A percentile compares a stretch with the other conserved stretches of the same genome.
phyloP scores from a whole-genome alignment of 2,113 vertebrate genomes.

The Ictidomys tridecemlineatus region DNA sequence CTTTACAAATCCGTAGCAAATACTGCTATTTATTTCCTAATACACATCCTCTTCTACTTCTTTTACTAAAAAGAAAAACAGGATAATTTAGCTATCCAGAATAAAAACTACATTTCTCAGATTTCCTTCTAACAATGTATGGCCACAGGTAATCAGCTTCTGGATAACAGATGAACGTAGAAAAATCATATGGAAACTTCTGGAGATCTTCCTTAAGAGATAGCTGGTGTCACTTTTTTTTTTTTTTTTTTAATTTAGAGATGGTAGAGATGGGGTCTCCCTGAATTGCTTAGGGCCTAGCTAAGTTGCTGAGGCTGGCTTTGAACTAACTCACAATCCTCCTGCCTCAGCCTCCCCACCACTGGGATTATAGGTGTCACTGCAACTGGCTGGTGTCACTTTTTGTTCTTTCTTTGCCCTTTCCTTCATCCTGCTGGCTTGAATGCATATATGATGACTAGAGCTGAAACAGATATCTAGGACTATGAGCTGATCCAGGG shows the following conservation, averaged over 20 bases:
- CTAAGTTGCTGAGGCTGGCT: too few relatives aligned
- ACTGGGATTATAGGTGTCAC: too few relatives aligned
- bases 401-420: neutral
- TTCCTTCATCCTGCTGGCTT: neutral
- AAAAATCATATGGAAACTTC: neutral
- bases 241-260: too few relatives aligned
- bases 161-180: neutral
- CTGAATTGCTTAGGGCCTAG: too few relatives aligned
- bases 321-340: too few relatives aligned
- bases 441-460: neutral
- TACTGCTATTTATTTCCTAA: neutral
- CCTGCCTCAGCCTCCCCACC: too few relatives aligned
- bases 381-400: neutral
- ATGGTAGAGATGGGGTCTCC: too few relatives aligned
- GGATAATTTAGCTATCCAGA: neutral
- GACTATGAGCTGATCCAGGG: neutral
- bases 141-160: neutral
- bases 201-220: neutral
- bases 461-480: neutral
- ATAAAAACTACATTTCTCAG: constrained; percentile 35
- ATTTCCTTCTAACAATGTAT: neutral
- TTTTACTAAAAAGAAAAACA: neutral
- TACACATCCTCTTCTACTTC: neutral
- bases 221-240: neutral
- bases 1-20: neutral